Base-by-base conservation (phyloP, 2,113 vertebrate genomes). In the Leptosomus discolor region DNA sequence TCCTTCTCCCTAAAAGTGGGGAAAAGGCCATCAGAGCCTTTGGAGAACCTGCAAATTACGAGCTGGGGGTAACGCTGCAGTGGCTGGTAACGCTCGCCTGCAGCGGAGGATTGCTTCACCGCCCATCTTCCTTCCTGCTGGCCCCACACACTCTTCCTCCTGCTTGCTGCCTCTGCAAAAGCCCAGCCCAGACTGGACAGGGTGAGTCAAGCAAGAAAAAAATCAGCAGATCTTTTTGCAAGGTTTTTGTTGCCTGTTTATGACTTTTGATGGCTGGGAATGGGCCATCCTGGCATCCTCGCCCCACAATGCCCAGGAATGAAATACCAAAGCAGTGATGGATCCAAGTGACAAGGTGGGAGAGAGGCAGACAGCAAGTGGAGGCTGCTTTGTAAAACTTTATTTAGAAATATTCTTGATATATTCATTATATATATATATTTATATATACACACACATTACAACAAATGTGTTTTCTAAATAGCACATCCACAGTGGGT, bases 391-490 rank as follows among this genome's bases (percentile, higher is more conserved):
- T 98, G 98, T 98, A 98, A 98, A 98, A 98, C 94, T 98, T 98
- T 98, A 98, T 98, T 98, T 98, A 98, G 98, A 98, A 99, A 99
- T 98, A 97, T 99, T 98, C 97, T 98, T 95, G 95, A 99, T 99
- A 99, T 98, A 98, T 96, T 97, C 98, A 98, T 98, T 98, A 98
- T 98, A 98, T 98, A 98, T 98, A 98, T 97, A 96, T 98, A 97
- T 97, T 91, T 94, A 92, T 97, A 97, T 98, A 97, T 98, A 98
- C 98, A 98, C 96, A 98, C 98, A 98, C 97, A 98, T 98, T 98
- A 99, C 98, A 98, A 98, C 98, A 98, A 98, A 98, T 92, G 97
- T 97, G 97, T 98, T 97, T 98, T 97, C 98, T 97, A 98, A 98
- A 97, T 98, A 98, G 97, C 97, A 98, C 97, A 94, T 98, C 98